Conservation (phyloP, 2,888 invertebrate species). For the Agrotis segetum region DNA sequence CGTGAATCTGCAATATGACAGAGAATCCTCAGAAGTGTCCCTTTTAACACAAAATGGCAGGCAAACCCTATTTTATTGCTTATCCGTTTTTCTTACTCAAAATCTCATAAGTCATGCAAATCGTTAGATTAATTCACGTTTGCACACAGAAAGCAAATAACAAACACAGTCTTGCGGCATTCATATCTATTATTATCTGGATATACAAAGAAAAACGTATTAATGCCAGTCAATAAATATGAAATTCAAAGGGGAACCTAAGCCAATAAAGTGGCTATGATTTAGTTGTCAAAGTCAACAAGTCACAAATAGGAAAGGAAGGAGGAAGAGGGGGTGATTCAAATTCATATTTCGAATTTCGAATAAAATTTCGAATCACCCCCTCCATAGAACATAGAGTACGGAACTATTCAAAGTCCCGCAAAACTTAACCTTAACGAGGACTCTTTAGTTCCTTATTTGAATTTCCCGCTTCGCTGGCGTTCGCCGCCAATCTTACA, state of each 20-base stretch:
- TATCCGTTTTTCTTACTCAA: background rate
- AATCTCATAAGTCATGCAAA: conserved; percentile 2
- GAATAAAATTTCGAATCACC: conserved; percentile 56
- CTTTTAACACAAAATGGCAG: no score
- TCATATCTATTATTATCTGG: conserved; percentile 20
- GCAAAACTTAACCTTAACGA: conserved; percentile 72
- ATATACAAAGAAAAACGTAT: conserved; percentile 22
- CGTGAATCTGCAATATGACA: no score
- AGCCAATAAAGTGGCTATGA: conserved; percentile 37
- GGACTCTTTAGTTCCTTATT: conserved; percentile 77
- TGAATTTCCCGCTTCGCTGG: conserved; percentile 78
- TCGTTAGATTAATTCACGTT: conserved; percentile 24
- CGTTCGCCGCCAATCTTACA: conserved; percentile 63
- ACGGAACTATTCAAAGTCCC: conserved; percentile 59
- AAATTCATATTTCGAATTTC: no score
- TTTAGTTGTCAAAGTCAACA: conserved; percentile 49
- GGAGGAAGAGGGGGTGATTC: no score
- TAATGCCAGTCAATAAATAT: conserved; percentile 25
- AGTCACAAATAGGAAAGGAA: conserved; percentile 39
- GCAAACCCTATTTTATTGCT: background rate
- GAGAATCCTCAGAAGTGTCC: no score
- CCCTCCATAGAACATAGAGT: conserved; percentile 44
- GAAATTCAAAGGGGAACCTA: conserved; percentile 29
- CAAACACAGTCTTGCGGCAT: background rate
- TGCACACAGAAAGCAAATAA: conserved; percentile 28